Evolutionary conservation across 2,797 vertebrate genomes (phyloP), one percentile per base, ranked within the genome.

Genomic region (Pipistrellus pygmaeus): DNA sequence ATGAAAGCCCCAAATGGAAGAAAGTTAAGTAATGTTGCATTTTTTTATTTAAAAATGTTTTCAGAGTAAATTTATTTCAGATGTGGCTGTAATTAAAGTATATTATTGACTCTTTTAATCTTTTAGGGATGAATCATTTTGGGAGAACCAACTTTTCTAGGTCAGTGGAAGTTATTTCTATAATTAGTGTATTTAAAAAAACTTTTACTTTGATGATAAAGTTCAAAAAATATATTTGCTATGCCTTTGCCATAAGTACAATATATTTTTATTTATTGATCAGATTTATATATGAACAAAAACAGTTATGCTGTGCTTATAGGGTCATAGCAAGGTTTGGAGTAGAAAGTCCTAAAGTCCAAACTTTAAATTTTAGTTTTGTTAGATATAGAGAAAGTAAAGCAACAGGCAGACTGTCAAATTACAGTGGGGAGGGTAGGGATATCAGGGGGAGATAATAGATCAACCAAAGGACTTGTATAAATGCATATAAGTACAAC

Each of bases 101-200:
- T 81, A 60, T 76, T 94, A 57, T 82, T 82, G 60, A 71, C 14
- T 76, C 53, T 75, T 88, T 92, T 51, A 32, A 85, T 71, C 66
- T 3, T 12, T 15, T 81, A 66, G 27, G 30, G 14, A 30, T 94
- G 60, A 91, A 64, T 90, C 78, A 76, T 75, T 94, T 91, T 77
- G 53, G 86, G 62, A 77, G 88, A 81, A 88, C 25, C 55, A 96
- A 44, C 15, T 88, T 88, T 91, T 93, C 46, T 93, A 93, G 69
- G 38, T 94, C 27, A 60, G 13, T 76, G 38, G 75, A 90, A 13
- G 66, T 87, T 92, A 84, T 83, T 73, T 32, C 83, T 78, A 64
- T 75, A 62, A 68, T 95, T 44, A 68, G 5, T 41, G 38, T 68
- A 75, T 84, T 83, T 93, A 9, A 25, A 83, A 82, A 82, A 88